A percentile compares a stretch with the other conserved stretches of the same genome.
phyloP scores from a whole-genome alignment of 1,140 invertebrate species.

The Philopotamus ludificatus region DNA sequence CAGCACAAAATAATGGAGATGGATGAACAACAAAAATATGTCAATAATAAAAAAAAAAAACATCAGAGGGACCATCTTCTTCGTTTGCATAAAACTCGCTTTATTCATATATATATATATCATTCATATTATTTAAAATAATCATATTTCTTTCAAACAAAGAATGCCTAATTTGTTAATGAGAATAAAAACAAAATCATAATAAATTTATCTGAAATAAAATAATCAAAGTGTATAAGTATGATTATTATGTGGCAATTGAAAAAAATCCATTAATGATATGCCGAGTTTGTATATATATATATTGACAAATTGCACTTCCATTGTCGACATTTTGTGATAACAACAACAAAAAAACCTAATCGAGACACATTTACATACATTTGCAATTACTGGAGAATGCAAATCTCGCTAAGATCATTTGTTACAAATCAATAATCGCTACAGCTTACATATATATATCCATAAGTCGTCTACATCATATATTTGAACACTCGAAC shows the following conservation, averaged over 20 bases:
- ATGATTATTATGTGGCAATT: slow-evolving; percentile 2
- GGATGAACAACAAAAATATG: slow-evolving; percentile 11
- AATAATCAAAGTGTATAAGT: slow-evolving; percentile 20
- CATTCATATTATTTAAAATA: slow-evolving; percentile 16
- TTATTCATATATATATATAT: slow-evolving; percentile 25
- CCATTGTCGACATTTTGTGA: slow-evolving; percentile 29
- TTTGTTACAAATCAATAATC: too few species aligned
- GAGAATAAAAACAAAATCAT: slow-evolving; percentile 4
- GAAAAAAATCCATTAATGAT: background rate
- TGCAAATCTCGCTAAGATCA: too few species aligned
- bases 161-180: slow-evolving; percentile 9
- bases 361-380: too few species aligned
- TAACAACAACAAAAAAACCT: slow-evolving; percentile 6
- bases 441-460: too few species aligned
- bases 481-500: too few species aligned
- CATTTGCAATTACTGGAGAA: too few species aligned
- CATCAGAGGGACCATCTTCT: slow-evolving; percentile 23
- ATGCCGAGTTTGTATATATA: background rate
- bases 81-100: slow-evolving; percentile 20
- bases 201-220: slow-evolving; percentile 20
- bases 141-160: slow-evolving; percentile 14
- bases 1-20: slow-evolving; percentile 48
- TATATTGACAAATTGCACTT: slow-evolving; percentile 20
- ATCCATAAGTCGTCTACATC: too few species aligned
- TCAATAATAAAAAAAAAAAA: slow-evolving; percentile 19